Base-by-base conservation (phyloP, 2,797 vertebrate genomes). In the Nasua narica region DNA sequence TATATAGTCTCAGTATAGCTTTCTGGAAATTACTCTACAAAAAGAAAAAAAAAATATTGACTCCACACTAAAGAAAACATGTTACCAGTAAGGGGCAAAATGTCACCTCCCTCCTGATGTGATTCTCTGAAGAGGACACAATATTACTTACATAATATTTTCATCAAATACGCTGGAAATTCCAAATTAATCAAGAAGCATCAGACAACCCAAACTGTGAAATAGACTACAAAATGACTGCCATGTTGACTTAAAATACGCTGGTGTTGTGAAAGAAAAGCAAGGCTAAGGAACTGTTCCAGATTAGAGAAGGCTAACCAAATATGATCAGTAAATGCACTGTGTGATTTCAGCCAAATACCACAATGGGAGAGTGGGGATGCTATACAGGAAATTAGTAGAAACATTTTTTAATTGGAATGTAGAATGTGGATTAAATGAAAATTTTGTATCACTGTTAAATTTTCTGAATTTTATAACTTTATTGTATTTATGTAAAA, bases 321-420 rank as follows among this genome's bases (percentile, higher is more conserved):
- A 25, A 52, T 14, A 29, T 15, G 54, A 60, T 43, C n/a, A 70
- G 5, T 27, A 48, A 70, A 32, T 21, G 4, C 1, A 46, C 2
- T 48, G 29, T 92, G 13, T 2, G 11, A 62, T 65, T 60, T 21
- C 16, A 7, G 56, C 27, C 50, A 40, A n/a, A n/a, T 52, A 50
- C 2, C 27, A 3, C 15, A 27, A 27, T 0, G 10, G 10, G n/a
- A 10, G 15, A 10, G 13, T 0, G 25, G 8, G 2, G 18, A 21
- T 8, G 1, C 27, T 74, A 27, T 37, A 35, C 81, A 81, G 32
- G 19, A 37, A 18, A 18, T 29, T 54, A 54, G 27, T 18, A 10
- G 25, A n/a, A 88, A 90, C 40, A 29, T 74, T 10, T 29, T 43
- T 46, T 46, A n/a, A 60, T 43, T 82, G 21, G 9, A 67, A 58